Conservation (phyloP, 2,888 invertebrate species). For the Melipona beecheii region DNA sequence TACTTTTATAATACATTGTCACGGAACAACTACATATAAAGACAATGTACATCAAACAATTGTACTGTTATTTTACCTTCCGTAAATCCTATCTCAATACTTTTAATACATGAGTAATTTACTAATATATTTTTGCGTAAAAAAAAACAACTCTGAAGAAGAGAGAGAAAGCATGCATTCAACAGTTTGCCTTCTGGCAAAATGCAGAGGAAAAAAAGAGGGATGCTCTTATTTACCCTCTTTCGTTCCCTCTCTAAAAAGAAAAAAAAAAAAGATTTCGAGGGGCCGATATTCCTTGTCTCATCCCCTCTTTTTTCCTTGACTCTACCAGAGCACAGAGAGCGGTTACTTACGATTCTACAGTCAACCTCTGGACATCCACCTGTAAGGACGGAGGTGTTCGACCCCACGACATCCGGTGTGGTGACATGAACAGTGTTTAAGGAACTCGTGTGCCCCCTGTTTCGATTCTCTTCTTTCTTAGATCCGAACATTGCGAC, state of each 20-base stretch:
- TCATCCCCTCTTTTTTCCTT: constrained; percentile 70
- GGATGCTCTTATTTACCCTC: constrained; percentile 42
- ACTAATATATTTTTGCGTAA: background rate
- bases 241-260: constrained; percentile 47
- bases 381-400: constrained; percentile 83
- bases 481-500: constrained; percentile 21
- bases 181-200: background rate
- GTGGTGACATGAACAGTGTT: constrained; percentile 81
- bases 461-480: constrained; percentile 42
- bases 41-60: constrained; percentile 21
- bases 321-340: constrained; percentile 72
- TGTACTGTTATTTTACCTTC: background rate
- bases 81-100: background rate
- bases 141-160: background rate
- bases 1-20: constrained; percentile 48
- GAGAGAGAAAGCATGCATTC: background rate
- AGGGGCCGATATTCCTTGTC: constrained; percentile 73
- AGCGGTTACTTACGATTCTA: constrained; percentile 81
- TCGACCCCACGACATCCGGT: constrained; percentile 81
- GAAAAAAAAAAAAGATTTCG: constrained; percentile 61
- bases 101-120: background rate
- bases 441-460: constrained; percentile 63
- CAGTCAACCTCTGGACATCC: constrained; percentile 84
- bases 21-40: constrained; percentile 37
- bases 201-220: background rate